Base-by-base conservation (phyloP, 1,140 invertebrate species). In the Drosophila repletoides region DNA sequence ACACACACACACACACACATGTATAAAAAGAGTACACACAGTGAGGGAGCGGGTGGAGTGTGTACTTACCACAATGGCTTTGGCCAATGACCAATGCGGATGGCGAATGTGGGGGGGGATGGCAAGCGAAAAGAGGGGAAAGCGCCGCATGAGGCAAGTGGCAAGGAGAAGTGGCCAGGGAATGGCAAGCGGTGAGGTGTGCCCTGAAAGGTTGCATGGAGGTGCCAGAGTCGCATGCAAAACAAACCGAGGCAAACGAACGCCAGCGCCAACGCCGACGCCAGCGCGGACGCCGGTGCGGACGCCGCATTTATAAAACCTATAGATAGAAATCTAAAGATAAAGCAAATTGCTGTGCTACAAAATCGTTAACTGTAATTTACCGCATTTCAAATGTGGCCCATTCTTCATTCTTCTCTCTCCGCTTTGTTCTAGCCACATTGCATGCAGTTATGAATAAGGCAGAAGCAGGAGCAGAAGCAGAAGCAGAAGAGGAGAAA, bases 351-450 rank as follows among this genome's bases (percentile, higher is more conserved):
- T 86, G 80, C 80, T 80, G 75, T 76, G 80, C 81, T 86, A 86
- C 81, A 86, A 86, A 86, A 86, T 86, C 75, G 80, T 86, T 86
- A 86, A 80, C 75, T 80, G 80, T 86, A 86, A 86, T 86, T 86
- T 86, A 86, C 75, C 75, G 80, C 72, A 86, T 86, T 86, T 60
- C 59, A 65, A 83, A 83, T 58, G 80, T 59, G 60, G 55, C 67
- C 56, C 53, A 68, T 53, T 68, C 41, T 68, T 63, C 45, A 29
- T 36, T 26, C 49, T 65, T 81, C 34, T 33, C 17, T 12, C 29
- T 6, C 46, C 22, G 9, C 2, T 21, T 24, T 5, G 21, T 14
- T 21, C 17, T 14, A 46, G 21, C 24, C 28, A 55, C 38, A 31
- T 24, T 28, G 43, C 52, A 61, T 52, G 65, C 69, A 51, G 59